These are phyloP conservation scores for Thecophora atra DNA, from an alignment of 2,888 invertebrate genomes.

Conservation along the genomic window DNA sequence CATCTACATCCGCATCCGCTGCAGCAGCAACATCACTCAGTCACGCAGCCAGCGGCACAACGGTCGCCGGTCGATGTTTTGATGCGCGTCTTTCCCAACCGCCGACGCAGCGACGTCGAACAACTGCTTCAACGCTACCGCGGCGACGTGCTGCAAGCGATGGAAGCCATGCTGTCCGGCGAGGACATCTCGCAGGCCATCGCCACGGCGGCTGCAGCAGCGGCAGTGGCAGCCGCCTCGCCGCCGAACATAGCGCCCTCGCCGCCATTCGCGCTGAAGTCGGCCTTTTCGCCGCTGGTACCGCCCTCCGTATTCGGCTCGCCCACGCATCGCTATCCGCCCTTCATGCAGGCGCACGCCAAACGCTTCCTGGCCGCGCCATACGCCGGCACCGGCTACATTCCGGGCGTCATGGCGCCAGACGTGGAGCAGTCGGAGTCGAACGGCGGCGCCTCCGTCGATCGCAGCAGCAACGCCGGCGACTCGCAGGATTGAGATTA, in stretches of 20 bases:
- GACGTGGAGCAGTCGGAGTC: constrained; percentile 65
- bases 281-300: constrained; percentile 82
- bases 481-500: constrained; percentile 65
- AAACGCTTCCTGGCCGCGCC: constrained; percentile 84
- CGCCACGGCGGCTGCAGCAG: constrained; percentile 42
- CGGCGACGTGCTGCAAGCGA: constrained; percentile 91
- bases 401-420: constrained; percentile 77
- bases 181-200: constrained; percentile 62
- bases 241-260: constrained; percentile 59
- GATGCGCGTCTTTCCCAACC: constrained; percentile 87
- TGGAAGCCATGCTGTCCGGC: constrained; percentile 87
- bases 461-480: constrained; percentile 63
- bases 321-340: constrained; percentile 64
- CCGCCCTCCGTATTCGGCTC: constrained; percentile 66
- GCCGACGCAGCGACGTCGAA: constrained; percentile 87
- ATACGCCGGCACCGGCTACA: constrained; percentile 83
- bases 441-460: constrained; percentile 64
- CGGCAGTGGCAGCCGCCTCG: constrained; percentile 66
- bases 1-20: constrained; percentile 44
- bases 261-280: constrained; percentile 67
- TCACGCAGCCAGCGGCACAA: constrained; percentile 58
- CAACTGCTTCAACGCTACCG: constrained; percentile 82
- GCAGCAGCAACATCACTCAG: constrained; percentile 41
- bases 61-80: constrained; percentile 89
- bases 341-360: constrained; percentile 71